These are phyloP conservation scores for Mystacornis crossleyi DNA, from an alignment of 2,113 vertebrate species.

Conservation along the genomic window DNA sequence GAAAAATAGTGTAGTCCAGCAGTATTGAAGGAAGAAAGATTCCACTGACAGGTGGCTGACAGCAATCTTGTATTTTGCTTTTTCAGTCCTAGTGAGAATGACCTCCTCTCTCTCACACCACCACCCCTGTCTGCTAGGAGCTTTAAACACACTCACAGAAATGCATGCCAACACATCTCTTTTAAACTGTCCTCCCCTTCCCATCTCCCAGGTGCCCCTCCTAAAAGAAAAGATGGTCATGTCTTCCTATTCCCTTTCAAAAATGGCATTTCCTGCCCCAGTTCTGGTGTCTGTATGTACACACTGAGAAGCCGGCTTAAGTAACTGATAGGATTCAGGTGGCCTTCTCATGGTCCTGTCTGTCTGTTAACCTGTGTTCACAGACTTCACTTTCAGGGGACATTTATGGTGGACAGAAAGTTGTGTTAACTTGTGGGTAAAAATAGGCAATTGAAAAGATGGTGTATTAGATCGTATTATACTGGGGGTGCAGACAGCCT, in stretches of 20 bases:
- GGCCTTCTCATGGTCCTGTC: background rate
- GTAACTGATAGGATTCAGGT: background rate
- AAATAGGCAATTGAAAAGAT: background rate
- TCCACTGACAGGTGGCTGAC: background rate
- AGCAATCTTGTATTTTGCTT: background rate
- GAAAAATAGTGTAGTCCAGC: background rate
- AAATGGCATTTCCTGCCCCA: background rate
- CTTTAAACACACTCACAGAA: background rate
- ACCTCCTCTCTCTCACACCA: background rate
- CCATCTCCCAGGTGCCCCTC: background rate
- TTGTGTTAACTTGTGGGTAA: background rate
- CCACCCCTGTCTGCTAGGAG: background rate
- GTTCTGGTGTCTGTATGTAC: background rate
- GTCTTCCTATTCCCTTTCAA: background rate
- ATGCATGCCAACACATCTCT: background rate
- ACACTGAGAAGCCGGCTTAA: background rate
- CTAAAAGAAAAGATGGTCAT: background rate
- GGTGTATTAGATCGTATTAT: background rate
- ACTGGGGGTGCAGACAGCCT: background rate
- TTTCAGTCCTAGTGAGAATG: background rate
- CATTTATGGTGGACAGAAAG: background rate
- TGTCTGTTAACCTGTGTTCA: background rate
- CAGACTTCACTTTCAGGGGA: background rate
- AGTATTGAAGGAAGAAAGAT: background rate
- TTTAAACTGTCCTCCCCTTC: background rate